Evolutionary conservation across 2,888 invertebrate genomes (phyloP), one percentile per base, ranked within the genome.

Genomic region (Acrocyrtus sp.): DNA sequence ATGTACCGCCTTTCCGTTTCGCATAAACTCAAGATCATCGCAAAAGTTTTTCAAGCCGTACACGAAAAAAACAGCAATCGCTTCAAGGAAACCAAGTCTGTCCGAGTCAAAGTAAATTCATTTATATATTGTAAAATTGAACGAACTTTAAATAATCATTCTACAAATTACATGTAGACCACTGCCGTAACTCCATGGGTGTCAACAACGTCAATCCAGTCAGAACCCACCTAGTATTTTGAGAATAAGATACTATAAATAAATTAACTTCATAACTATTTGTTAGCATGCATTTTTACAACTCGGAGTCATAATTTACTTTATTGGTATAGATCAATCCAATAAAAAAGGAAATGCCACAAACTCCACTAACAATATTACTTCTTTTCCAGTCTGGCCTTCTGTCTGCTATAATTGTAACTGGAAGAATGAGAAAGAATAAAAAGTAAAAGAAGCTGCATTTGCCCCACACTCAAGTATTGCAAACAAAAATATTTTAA

Each of bases 121-220:
- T 17, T 10, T 17, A 15, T 12, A 21, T 39, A n/a, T 39, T 41
- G n/a, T 27, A 24, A 10, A 1, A 62, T 24, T 50, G 1, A 43
- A 19, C 17, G n/a, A 39, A 22, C 6, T 34, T 3, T 47, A 6
- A 27, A 47, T 17, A 5, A 47, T 27, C 2, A 8, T 39, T 39
- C 26, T 17, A 61, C 19, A 19, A 68, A 53, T 45, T 56, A 69
- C 69, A 62, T 17, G 19, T 69, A 69, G 3, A 62, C 61, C 10
- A 69, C 69, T 29, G 61, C 61, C 1, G 54, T 54, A 0, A 60
- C 69, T 2, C 69, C 69, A 24, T 69, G 69, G 12, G 17, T 45
- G 12, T 69, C 69, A 6, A 69, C 62, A 2, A 69, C 69, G 17
- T 69, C 69, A 56, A 69, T 56, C 69, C 69, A 69, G 1, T 48